Percentiles rank a stretch among this genome's conserved stretches.
These are phyloP conservation scores for Bradypodion pumilum DNA, from an alignment of 2,797 vertebrate species.

Conservation along the genomic window DNA sequence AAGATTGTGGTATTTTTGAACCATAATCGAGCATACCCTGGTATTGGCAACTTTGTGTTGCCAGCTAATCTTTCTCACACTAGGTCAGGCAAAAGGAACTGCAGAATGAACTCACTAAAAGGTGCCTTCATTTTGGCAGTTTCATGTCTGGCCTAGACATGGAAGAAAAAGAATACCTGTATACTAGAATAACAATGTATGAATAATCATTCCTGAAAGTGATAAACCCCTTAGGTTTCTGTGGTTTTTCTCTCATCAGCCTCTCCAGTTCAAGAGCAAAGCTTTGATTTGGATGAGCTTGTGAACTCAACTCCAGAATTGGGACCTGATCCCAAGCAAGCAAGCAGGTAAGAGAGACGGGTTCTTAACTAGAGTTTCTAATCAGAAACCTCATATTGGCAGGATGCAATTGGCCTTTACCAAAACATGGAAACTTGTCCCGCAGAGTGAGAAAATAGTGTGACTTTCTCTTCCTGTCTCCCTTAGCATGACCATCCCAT, in stretches of 20 bases:
- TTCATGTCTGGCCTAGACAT: not conserved
- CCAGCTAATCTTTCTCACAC: too few species aligned
- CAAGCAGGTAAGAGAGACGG: conserved; percentile 34
- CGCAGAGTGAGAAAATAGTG: not conserved
- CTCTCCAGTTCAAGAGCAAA: not conserved
- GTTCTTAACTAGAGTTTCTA: not conserved
- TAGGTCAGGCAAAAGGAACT: too few species aligned
- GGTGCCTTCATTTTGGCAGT: too few species aligned
- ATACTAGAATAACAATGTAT: not conserved
- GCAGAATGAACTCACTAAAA: too few species aligned
- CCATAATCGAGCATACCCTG: too few species aligned
- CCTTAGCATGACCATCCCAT: not conserved
- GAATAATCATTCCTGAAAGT: not conserved
- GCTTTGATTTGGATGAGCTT: conserved; percentile 47
- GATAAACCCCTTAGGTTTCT: not conserved
- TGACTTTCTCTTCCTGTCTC: not conserved
- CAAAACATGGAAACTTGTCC: not conserved
- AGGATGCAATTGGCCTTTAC: too few species aligned
- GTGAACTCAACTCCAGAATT: conserved; percentile 52
- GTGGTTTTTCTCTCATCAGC: conserved; percentile 1
- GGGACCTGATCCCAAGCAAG: conserved; percentile 16
- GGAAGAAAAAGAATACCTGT: too few species aligned
- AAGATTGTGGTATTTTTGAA: too few species aligned
- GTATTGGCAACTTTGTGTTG: too few species aligned
- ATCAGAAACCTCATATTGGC: not conserved